phyloP scores from a whole-genome alignment of 92 coral and sea anemone species.

The Palythoa grandis region DNA sequence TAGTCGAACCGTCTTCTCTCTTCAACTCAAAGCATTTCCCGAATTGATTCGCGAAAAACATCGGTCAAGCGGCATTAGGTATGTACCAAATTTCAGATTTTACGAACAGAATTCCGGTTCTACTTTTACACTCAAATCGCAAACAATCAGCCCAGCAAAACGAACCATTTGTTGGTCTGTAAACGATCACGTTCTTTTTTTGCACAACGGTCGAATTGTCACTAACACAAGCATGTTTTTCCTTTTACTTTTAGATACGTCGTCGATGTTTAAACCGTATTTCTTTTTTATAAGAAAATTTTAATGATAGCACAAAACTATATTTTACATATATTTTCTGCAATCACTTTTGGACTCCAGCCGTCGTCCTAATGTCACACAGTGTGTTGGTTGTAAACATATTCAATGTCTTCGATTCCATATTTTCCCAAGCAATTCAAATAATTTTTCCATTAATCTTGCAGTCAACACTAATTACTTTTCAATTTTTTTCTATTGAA shows the following conservation, averaged over 20 bases:
- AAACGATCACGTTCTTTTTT: not conserved
- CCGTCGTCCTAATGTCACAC: not conserved
- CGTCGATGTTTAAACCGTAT: not conserved
- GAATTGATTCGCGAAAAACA: not conserved
- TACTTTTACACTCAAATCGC: not conserved
- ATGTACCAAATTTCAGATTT: not conserved
- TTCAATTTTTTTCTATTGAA: slow-evolving; percentile 33
- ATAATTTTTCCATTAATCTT: slow-evolving; percentile 20
- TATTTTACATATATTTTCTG: not conserved
- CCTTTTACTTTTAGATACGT: not conserved
- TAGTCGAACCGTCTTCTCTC: not conserved
- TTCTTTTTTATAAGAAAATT: not conserved
- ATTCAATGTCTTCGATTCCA: not conserved
- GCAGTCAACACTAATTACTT: slow-evolving; percentile 29
- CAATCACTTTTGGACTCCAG: not conserved
- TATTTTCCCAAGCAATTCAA: slow-evolving; percentile 23
- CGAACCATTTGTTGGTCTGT: too few species aligned
- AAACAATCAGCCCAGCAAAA: too few species aligned
- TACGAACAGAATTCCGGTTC: not conserved
- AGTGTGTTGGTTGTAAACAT: not conserved
- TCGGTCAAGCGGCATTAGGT: not conserved
- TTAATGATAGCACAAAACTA: not conserved
- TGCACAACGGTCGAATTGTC: not conserved
- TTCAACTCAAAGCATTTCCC: not conserved
- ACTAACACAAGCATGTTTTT: not conserved